These are phyloP conservation scores for Pachyramphus minor DNA, from an alignment of 2,113 vertebrate species.

Conservation along the genomic window DNA sequence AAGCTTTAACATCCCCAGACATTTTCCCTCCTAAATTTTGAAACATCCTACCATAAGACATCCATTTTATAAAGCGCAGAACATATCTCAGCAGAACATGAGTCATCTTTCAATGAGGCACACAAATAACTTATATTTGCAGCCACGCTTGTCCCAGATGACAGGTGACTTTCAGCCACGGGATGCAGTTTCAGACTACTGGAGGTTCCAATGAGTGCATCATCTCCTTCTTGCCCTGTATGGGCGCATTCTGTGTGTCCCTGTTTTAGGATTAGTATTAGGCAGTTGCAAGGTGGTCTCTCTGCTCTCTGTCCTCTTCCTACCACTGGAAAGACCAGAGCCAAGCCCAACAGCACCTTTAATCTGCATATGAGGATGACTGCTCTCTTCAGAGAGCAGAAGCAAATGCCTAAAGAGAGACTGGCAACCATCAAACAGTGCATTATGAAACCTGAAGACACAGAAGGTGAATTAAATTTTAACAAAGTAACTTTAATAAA, in stretches of 20 bases:
- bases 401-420: not conserved
- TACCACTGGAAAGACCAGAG: not conserved
- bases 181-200: not conserved
- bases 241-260: not conserved
- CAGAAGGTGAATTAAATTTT: slow-evolving; percentile 3
- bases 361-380: not conserved
- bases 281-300: not conserved
- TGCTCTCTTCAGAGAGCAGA: not conserved
- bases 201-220: not conserved
- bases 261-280: not conserved
- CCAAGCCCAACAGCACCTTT: not conserved
- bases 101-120: not conserved
- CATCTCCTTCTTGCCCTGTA: not conserved
- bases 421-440: not conserved
- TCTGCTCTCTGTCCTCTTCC: not conserved
- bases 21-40: not conserved
- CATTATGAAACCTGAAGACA: not conserved
- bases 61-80: not conserved
- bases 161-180: not conserved
- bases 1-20: not conserved
- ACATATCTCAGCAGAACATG: not conserved
- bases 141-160: not conserved
- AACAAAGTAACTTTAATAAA: not conserved
- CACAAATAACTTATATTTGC: not conserved
- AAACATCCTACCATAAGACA: not conserved